These are phyloP conservation scores for Beris morrisii DNA, from an alignment of 2,888 invertebrate species.

Conservation along the genomic window DNA sequence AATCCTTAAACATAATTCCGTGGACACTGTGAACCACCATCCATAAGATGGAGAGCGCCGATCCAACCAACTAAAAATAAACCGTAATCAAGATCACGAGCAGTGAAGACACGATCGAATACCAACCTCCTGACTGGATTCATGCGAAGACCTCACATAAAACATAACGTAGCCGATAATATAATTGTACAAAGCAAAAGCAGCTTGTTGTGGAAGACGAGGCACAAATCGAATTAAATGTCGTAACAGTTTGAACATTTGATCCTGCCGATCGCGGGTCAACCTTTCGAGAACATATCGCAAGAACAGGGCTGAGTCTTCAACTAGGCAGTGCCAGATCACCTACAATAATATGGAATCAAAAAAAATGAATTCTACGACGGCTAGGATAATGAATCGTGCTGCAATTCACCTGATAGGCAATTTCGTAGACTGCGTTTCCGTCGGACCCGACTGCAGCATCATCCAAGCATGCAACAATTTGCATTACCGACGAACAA, in stretches of 20 bases:
- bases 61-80: slow-evolving; percentile 72
- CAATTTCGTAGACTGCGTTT: slow-evolving; percentile 94
- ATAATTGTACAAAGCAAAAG: slow-evolving; percentile 97
- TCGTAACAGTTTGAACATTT: slow-evolving; percentile 89
- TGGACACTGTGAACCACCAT: slow-evolving; percentile 99
- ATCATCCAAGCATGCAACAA: slow-evolving; percentile 93
- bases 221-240: slow-evolving; percentile 92
- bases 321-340: slow-evolving; percentile 97
- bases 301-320: slow-evolving; percentile 94
- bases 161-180: slow-evolving; percentile 99
- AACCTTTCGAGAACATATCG: slow-evolving; percentile 93
- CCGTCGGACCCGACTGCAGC: slow-evolving; percentile 93
- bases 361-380: background rate
- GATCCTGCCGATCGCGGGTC: slow-evolving; percentile 89
- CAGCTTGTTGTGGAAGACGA: slow-evolving; percentile 93
- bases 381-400: no score
- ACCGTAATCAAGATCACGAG: background rate
- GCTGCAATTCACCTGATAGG: slow-evolving; percentile 74
- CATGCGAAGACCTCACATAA: slow-evolving; percentile 94
- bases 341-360: slow-evolving; percentile 61
- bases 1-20: slow-evolving; percentile 98
- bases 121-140: slow-evolving; percentile 80
- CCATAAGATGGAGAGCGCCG: slow-evolving; percentile 94
- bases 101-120: background rate
- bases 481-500: slow-evolving; percentile 93